phyloP scores from a whole-genome alignment of 2,113 vertebrate genomes.

The Cebidichthys violaceus region DNA sequence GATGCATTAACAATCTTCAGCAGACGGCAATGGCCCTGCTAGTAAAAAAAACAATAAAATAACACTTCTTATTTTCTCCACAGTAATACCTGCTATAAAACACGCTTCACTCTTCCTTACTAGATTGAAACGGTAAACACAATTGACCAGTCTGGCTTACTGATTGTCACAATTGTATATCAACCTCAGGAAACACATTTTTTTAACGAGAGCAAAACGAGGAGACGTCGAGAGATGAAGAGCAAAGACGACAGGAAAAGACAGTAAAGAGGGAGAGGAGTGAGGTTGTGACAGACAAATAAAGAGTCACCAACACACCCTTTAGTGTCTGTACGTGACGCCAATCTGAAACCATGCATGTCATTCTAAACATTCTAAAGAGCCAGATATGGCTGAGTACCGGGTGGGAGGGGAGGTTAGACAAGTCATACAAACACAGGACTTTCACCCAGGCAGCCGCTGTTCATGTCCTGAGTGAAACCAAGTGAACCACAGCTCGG shows the following conservation, averaged over 20 bases:
- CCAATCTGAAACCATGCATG: no score
- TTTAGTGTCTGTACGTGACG: no score
- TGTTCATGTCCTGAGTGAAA: no score
- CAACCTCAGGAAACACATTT: neutral
- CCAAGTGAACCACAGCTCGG: no score
- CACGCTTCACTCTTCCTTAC: neutral
- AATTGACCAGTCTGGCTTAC: constrained; percentile 4
- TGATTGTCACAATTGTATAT: constrained; percentile 2
- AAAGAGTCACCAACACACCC: neutral
- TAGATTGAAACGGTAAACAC: neutral
- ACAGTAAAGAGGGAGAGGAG: neutral
- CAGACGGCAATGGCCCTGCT: no score
- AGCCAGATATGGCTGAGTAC: no score
- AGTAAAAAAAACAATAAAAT: neutral
- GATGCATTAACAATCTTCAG: neutral
- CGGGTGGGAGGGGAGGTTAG: no score
- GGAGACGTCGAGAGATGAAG: neutral
- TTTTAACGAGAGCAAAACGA: neutral
- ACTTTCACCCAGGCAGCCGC: no score
- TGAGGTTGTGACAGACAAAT: neutral
- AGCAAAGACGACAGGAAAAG: neutral
- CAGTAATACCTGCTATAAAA: constrained; percentile 11
- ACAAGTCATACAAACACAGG: neutral
- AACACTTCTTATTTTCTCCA: neutral
- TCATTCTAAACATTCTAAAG: no score